phyloP scores from a whole-genome alignment of 2,113 vertebrate species.

The Ahaetulla prasina region DNA sequence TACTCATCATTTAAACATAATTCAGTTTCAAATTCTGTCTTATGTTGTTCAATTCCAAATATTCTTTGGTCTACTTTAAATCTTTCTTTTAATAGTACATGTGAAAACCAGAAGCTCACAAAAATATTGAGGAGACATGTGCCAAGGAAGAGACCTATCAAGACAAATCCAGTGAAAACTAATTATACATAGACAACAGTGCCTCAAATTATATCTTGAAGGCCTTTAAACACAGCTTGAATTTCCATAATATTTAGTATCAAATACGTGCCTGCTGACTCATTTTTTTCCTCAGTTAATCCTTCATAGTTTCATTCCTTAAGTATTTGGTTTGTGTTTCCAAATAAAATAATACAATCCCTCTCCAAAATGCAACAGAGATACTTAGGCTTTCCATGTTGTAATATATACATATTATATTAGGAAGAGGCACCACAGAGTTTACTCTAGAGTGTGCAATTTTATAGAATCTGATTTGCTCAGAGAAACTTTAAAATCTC shows the following conservation, averaged over 20 bases:
- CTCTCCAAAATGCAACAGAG: not conserved
- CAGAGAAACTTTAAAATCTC: not conserved
- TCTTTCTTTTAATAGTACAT: not conserved
- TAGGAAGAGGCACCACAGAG: not conserved
- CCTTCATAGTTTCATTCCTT: not conserved
- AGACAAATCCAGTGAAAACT: constrained; percentile 16
- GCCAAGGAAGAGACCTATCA: not conserved
- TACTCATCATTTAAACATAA: not conserved
- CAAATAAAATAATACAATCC: not conserved
- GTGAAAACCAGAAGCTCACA: not conserved
- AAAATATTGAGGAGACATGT: not conserved
- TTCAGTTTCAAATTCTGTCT: not conserved
- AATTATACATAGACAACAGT: not conserved
- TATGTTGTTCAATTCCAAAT: not conserved
- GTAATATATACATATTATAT: not conserved
- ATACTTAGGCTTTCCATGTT: not conserved
- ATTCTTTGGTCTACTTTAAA: not conserved
- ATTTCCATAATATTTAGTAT: not conserved
- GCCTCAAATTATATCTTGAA: constrained; percentile 8
- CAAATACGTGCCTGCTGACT: not conserved
- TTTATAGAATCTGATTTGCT: not conserved
- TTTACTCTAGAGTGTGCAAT: no score
- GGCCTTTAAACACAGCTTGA: not conserved
- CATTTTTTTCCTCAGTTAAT: not conserved
- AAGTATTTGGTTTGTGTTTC: not conserved